phyloP scores from a whole-genome alignment of 2,888 invertebrate species.

The Atethmia centrago region DNA sequence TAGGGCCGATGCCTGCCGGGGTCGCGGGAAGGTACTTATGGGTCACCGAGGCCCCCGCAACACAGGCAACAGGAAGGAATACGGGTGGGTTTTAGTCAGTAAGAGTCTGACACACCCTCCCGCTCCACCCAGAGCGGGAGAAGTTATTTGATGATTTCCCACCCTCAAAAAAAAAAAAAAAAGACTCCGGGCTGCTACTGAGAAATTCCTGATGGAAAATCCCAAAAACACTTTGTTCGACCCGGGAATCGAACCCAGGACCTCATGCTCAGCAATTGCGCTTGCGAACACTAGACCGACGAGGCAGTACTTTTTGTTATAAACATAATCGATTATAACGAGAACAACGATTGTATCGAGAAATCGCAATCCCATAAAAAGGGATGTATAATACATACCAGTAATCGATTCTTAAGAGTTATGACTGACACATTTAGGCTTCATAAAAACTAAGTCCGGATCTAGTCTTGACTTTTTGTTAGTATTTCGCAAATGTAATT shows the following conservation, averaged over 20 bases:
- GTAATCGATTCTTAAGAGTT: neutral
- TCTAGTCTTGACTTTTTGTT: slow-evolving; percentile 31
- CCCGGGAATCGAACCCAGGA: neutral
- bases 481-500: slow-evolving; percentile 6
- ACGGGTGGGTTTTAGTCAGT: too few relatives aligned
- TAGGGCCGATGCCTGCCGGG: too few relatives aligned
- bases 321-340: neutral
- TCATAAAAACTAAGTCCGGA: slow-evolving; percentile 27
- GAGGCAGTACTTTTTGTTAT: neutral
- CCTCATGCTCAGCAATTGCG: neutral
- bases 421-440: neutral
- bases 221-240: neutral
- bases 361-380: slow-evolving; percentile 4
- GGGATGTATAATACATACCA: neutral
- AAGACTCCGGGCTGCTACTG: neutral
- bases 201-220: neutral
- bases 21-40: too few relatives aligned
- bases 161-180: too few relatives aligned
- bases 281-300: neutral
- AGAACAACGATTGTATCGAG: neutral
- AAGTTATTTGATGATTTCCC: too few relatives aligned
- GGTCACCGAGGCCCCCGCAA: too few relatives aligned
- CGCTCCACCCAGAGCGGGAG: too few relatives aligned
- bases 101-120: too few relatives aligned
- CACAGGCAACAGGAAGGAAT: too few relatives aligned